Evolutionary conservation across 2,888 invertebrate genomes (phyloP), one percentile per base, ranked within the genome.

Genomic region (Coecobrya sp.): DNA sequence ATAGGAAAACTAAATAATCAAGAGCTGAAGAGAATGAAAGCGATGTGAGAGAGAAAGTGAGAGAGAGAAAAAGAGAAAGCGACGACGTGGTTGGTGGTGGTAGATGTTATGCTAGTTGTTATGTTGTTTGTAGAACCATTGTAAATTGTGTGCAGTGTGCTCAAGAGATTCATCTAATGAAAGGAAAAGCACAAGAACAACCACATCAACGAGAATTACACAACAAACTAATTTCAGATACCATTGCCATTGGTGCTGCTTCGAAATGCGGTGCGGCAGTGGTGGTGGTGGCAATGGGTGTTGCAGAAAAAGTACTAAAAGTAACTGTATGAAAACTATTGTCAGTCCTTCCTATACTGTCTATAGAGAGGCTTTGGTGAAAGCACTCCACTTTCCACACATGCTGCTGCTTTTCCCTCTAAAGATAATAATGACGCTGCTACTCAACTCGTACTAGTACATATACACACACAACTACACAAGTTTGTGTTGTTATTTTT

Each of bases 161-260:
- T 90, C 90, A 85, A 90, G 90, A 90, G 90, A 90, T 90, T 90
- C 90, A 85, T 90, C 90, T 90, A 85, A 85, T 90, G 85, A 89
- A 89, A 89, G 84, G 90, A 59, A 79, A 90, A 91, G 81, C 91
- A 86, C 70, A 90, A 49, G 91, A 91, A 84, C 62, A 85, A 90
- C 27, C 76, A 90, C 85, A 65, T 90, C 81, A 81, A 49, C 68
- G 79, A 45, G 76, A 59, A 90, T 65, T 73, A 76, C 85, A 90
- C 90, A 91, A 91, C 90, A 90, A 90, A 90, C 90, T 90, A 90
- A 90, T 90, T 86, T 52, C 90, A 84, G 49, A 65, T 52, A 84
- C 84, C 84, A 65, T 36, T 62, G 82, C 82, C 36, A 82, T 62
- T 82, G 82, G 62, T 59, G 27, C 52, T 79, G 59, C 55, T 25